Evolutionary conservation across 1,140 invertebrate species (phyloP).

Genomic region (Drosophila kepulauana): DNA sequence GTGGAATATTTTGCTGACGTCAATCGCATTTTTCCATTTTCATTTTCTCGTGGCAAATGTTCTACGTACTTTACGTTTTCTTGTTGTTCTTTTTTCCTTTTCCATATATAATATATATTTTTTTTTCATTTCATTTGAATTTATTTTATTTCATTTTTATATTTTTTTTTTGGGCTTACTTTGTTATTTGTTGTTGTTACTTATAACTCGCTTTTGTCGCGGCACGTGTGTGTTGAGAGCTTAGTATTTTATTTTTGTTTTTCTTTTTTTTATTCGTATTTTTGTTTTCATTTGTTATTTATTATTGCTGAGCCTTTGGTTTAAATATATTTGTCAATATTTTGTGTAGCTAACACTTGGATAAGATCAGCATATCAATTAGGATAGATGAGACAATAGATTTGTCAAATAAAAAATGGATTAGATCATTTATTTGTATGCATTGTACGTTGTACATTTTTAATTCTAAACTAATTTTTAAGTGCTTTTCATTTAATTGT

Average conservation of each 20-base stretch:
- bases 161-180: constrained; percentile 24
- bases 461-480: too few species aligned
- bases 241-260: constrained; percentile 37
- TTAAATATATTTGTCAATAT: constrained; percentile 66
- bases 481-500: too few species aligned
- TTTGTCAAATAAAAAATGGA: constrained; percentile 1
- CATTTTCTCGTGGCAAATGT: constrained; percentile 70
- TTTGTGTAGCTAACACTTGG: constrained; percentile 32
- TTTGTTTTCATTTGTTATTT: constrained; percentile 17
- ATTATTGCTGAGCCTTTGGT: constrained; percentile 22
- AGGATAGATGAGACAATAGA: constrained; percentile 5
- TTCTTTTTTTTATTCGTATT: constrained; percentile 1
- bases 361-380: constrained; percentile 7
- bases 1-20: constrained; percentile 81
- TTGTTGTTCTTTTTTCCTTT: not conserved
- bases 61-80: constrained; percentile 24
- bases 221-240: constrained; percentile 70
- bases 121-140: constrained; percentile 45
- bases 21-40: constrained; percentile 80
- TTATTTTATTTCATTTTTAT: constrained; percentile 60
- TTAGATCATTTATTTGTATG: not conserved
- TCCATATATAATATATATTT: constrained; percentile 10
- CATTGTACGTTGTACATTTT: not conserved
- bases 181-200: constrained; percentile 36
- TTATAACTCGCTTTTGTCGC: constrained; percentile 50